Base-by-base conservation (phyloP, 2,797 vertebrate species). In the Coranthus polyacanthus region DNA sequence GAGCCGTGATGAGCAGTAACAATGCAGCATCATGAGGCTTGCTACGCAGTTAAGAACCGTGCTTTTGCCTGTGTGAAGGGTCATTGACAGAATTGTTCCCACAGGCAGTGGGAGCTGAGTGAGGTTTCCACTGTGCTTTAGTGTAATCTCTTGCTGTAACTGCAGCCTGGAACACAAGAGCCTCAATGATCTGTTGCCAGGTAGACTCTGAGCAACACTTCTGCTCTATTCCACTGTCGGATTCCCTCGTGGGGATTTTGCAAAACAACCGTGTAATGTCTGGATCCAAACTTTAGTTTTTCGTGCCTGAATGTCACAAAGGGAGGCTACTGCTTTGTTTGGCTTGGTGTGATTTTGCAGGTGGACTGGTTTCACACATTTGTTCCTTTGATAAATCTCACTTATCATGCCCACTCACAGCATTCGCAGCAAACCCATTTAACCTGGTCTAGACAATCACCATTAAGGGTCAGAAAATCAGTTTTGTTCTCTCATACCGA, bases 21-120 rank as follows among this genome's bases (percentile, higher is more conserved):
- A 6, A 18, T 18, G 29, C 43, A 29, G 26, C 22, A 24, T 39
- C 58, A 63, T 6, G 21, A 55, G 38, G 55, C 36, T 26, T 24
- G 51, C 34, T 26, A 18, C 67, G 44, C 39, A 41, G 53, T 32
- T 2, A 42, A 77, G 58, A 62, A 70, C 17, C 5, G 39, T 44
- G 29, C 61, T 68, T 75, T 50, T 46, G 13, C 50, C 42, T 6
- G 16, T 58, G 32, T 81, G 49, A 75, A 81, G 75, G 53, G 42
- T 47, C 76, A 58, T 76, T 5, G n/a, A 67, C 52, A 68, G 45
- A 72, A 79, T 57, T 0, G 44, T 46, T 79, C 55, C 59, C 59
- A 64, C 53, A 5, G 71, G 47, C 50, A 4, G 53, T 44, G 56
- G 59, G n/a, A n/a, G 68, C 56, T 45, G 68, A 75, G 49, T n/a